Evolutionary conservation across 35 echinoderm and acorn worm genomes (phyloP).

Genomic region (Hemicentrotus pulcherrimus): DNA sequence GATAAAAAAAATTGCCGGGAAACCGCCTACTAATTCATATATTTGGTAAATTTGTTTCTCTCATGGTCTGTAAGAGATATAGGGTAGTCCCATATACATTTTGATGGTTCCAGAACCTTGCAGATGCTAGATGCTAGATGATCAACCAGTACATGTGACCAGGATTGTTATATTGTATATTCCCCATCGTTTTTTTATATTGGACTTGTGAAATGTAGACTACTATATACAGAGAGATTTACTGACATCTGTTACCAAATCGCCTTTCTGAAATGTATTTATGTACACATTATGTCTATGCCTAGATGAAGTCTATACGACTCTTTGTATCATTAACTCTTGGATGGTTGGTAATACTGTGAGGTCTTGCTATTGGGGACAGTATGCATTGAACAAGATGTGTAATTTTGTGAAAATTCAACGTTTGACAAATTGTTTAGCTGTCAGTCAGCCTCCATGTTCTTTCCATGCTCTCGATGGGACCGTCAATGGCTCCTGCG

Average conservation of each 20-base stretch:
- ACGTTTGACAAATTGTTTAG: not conserved
- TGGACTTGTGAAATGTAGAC: not conserved
- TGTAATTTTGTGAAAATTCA: not conserved
- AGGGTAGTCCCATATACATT: too few relatives aligned
- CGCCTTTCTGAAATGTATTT: conserved; percentile 39
- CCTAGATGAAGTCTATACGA: conserved; percentile 33
- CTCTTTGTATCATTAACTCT: not conserved
- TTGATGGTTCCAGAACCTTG: too few relatives aligned
- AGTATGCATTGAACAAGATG: conserved; percentile 5
- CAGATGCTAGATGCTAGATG: too few relatives aligned
- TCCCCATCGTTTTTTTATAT: conserved; percentile 17
- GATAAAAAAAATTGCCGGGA: too few relatives aligned
- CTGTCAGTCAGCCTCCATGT: conserved; percentile 8
- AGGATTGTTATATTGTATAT: not conserved
- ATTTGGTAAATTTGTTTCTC: too few relatives aligned
- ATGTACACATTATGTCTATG: conserved; percentile 30
- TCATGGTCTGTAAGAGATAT: too few relatives aligned
- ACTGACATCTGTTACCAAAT: conserved; percentile 27
- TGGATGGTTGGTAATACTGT: not conserved
- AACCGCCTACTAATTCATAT: too few relatives aligned
- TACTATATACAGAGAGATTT: not conserved
- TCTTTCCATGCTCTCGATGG: not conserved
- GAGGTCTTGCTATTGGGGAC: not conserved
- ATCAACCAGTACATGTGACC: not conserved
- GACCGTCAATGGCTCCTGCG: not conserved